Base-by-base conservation (phyloP, 2,113 vertebrate species). In the Melanocharis versteri region DNA sequence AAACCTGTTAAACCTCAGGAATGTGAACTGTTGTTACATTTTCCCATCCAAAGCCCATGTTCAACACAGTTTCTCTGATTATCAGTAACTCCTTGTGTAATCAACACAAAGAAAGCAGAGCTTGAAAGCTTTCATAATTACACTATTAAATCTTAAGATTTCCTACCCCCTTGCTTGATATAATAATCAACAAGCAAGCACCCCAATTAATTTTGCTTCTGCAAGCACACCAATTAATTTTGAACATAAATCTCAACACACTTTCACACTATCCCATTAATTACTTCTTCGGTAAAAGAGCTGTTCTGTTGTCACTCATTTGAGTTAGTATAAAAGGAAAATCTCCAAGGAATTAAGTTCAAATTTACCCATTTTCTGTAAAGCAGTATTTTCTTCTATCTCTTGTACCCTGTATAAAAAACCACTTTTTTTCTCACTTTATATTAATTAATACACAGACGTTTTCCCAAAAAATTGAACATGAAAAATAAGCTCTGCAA, bases 101-200 rank as follows among this genome's bases (percentile, higher is more conserved):
- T 75, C 72, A 80, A 58, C 61, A 78, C 28, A 86, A 80, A 82
- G 83, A 88, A 92, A 35, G 15, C 18, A 64, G 48, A 60, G 40
- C 53, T 60, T 93, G 85, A 90, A 95, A 83, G 83, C 85, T 89
- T 83, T 88, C 60, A 22, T 93, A 86, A 95, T 96, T 86, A 56
- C 47, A 8, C 78, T 88, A 58, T 95, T 96, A 95, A 96, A 95
- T 94, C 84, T 94, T 91, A 62, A 73, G 79, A 81, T 93, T 90
- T 95, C 68, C 40, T 78, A 75, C 47, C 71, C 75, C 17, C 51
- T 91, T 90, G 47, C 42, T 83, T 85, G 79, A 92, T 86, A 30
- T 24, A 92, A 60, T 96, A 66, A 89, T 94, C 93, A 97, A 94
- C 88, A 96, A 93, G 85, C 28, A 94, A 84, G 89, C 61, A 95